Base-by-base conservation (phyloP, 2,888 invertebrate genomes). In the Eueremaeus valkanovi region DNA sequence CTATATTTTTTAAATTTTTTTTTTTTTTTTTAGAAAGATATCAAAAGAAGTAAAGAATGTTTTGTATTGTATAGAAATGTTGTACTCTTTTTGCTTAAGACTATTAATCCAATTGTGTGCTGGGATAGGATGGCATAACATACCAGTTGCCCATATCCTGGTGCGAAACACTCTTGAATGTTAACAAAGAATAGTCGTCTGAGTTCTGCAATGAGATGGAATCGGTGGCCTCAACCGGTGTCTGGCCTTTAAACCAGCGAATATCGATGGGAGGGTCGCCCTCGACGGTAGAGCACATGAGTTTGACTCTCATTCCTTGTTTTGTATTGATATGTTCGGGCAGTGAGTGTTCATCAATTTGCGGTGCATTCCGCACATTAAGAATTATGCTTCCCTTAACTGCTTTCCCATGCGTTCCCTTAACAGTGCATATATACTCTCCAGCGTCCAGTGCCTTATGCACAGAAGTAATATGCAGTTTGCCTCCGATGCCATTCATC, bases 221-320 rank as follows among this genome's bases (percentile, higher is more conserved):
- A n/a, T 77, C 77, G 5, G 77, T 75, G 63, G 80, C 80, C 0
- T 81, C 80, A 29, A 84, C 81, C 0, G 79, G 77, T 13, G 79
- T 74, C 1, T 81, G 82, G 77, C 83, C 82, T 77, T 83, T 83
- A n/a, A 81, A 79, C 84, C 84, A 84, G 27, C 78, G 77, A 29
- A 84, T 81, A 61, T 80, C 80, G 42, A 84, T 80, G 24, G 84
- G 84, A 36, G 82, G 81, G 79, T 84, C 84, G 6, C 84, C 79
- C 73, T 79, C 77, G 3, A 76, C 74, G 0, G 79, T 76, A 27
- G 78, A 78, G 68, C 79, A 79, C 76, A 79, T 77, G 21, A 79
- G 42, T 58, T 78, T 78, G 0, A 78, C 73, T 51, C 78, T 74
- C 45, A 76, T 76, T 1, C 79, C 78, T 73, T 79, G 79, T 40